Conservation (phyloP, 2,113 vertebrate genomes). For the Irena cyanogastra region DNA sequence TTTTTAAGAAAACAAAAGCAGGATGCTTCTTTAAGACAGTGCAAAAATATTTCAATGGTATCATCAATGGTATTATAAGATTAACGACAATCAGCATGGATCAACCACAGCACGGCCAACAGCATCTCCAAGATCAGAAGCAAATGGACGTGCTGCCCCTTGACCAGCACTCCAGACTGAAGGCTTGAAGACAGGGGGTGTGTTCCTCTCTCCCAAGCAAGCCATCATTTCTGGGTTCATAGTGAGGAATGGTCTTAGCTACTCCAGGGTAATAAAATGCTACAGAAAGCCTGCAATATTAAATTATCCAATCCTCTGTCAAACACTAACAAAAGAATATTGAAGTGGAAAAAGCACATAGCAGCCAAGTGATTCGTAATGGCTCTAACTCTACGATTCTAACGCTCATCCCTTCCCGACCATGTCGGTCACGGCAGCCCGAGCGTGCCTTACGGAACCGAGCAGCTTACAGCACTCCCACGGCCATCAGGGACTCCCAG, state of each 20-base stretch:
- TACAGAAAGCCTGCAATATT: slow-evolving; percentile 38
- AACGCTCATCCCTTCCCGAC: not conserved
- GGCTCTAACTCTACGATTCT: not conserved
- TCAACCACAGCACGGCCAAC: not conserved
- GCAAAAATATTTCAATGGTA: slow-evolving; percentile 46
- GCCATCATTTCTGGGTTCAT: not conserved
- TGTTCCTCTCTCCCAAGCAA: not conserved
- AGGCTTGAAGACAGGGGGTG: not conserved
- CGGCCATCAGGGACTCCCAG: not conserved
- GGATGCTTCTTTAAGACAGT: slow-evolving; percentile 43
- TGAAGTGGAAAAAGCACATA: not conserved
- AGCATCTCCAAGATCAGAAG: not conserved
- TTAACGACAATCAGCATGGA: not conserved
- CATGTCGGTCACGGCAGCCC: not conserved
- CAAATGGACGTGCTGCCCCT: not conserved
- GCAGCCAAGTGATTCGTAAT: not conserved
- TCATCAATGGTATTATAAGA: not conserved
- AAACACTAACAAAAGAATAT: not conserved
- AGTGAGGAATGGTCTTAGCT: slow-evolving; percentile 45
- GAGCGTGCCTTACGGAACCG: not conserved
- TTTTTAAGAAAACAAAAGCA: slow-evolving; percentile 40
- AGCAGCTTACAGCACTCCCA: not conserved
- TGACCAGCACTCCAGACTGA: not conserved
- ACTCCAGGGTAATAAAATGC: slow-evolving; percentile 19
- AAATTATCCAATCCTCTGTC: not conserved